Evolutionary conservation across 1,140 invertebrate genomes (phyloP).

Genomic region (Temnothorax nylanderi): DNA sequence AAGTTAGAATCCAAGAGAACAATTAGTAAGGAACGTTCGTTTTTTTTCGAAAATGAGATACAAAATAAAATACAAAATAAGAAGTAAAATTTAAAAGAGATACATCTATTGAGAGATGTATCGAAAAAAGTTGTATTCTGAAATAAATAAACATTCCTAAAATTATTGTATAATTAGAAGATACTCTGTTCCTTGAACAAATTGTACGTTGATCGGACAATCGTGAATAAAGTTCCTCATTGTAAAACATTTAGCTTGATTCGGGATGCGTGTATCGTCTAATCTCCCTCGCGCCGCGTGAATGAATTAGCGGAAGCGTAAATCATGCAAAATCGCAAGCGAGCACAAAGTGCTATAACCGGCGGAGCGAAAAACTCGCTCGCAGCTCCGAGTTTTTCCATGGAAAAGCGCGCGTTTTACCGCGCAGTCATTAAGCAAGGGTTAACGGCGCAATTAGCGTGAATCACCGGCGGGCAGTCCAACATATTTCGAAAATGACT

Average conservation of each 20-base stretch:
- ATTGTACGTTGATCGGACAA: neutral
- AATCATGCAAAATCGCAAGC: conserved; percentile 52
- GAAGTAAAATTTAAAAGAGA: neutral
- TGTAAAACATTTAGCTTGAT: neutral
- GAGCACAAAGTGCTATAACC: conserved; percentile 28
- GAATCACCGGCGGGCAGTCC: conserved; percentile 32
- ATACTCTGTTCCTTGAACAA: neutral
- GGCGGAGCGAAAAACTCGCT: conserved; percentile 47
- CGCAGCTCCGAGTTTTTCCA: conserved; percentile 45
- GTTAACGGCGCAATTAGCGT: conserved; percentile 57
- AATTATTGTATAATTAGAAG: neutral
- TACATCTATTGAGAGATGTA: neutral
- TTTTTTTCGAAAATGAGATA: neutral
- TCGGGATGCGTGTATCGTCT: conserved; percentile 12
- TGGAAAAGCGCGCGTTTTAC: conserved; percentile 53
- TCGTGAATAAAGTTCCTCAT: neutral
- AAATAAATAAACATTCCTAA: neutral
- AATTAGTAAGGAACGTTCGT: neutral
- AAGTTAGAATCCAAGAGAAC: neutral
- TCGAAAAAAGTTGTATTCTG: neutral
- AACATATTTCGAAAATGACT: conserved; percentile 53
- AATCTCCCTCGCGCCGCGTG: neutral
- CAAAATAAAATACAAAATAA: neutral
- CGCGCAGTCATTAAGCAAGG: conserved; percentile 53
- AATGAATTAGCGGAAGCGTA: conserved; percentile 41